phyloP scores from a whole-genome alignment of 92 coral and sea anemone genomes.

The Parazoanthus swiftii region DNA sequence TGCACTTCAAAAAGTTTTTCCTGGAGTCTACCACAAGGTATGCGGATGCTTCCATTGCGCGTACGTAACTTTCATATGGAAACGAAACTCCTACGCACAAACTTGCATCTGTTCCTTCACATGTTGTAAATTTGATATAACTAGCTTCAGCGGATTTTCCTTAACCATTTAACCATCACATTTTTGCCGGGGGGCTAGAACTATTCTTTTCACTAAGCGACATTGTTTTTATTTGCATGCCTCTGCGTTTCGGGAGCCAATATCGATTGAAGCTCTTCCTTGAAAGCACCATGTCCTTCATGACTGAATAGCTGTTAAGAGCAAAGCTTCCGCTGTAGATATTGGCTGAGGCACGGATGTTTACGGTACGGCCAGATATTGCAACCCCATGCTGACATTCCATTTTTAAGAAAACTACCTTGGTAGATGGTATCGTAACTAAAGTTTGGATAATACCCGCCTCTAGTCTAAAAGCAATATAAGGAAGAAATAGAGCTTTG shows the following conservation, averaged over 20 bases:
- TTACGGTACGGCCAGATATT: not conserved
- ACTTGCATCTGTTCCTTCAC: not conserved
- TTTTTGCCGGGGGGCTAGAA: slow-evolving; percentile 1
- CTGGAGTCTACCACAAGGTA: slow-evolving; percentile 19
- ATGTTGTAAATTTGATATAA: not conserved
- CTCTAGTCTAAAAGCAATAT: not conserved
- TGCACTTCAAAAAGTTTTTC: not conserved
- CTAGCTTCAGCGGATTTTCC: not conserved
- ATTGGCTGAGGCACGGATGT: not conserved
- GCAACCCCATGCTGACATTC: no score
- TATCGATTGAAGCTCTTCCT: not conserved
- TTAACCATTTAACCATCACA: not conserved
- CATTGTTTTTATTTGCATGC: slow-evolving; percentile 13
- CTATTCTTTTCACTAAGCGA: not conserved
- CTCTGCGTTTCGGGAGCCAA: not conserved
- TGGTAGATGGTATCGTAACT: not conserved
- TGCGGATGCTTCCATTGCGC: slow-evolving; percentile 8
- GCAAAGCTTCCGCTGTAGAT: not conserved
- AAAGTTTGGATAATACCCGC: not conserved
- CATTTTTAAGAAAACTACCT: not conserved
- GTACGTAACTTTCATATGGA: not conserved
- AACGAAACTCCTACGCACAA: not conserved
- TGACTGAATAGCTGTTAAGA: slow-evolving; percentile 12
- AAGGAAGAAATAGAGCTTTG: not conserved
- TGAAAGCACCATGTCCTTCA: slow-evolving; percentile 4